phyloP scores from a whole-genome alignment of 2,113 vertebrate genomes.

The Steatornis caripensis region DNA sequence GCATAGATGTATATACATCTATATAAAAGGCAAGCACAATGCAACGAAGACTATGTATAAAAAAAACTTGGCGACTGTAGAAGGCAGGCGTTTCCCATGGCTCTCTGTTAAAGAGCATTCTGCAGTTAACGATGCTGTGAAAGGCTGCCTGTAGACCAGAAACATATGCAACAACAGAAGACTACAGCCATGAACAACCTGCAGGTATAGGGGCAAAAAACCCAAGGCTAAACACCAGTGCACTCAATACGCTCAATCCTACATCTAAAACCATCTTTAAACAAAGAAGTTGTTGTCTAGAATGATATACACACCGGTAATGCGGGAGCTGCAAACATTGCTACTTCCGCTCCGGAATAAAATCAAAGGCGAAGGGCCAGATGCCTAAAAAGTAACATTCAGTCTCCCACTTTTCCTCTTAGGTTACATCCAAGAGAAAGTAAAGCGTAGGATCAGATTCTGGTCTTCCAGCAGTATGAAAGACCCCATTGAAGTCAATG shows the following conservation, averaged over 20 bases:
- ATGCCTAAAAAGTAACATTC: conserved; percentile 8
- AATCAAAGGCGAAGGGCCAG: conserved; percentile 10
- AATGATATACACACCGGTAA: not conserved
- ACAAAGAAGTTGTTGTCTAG: conserved; percentile 37
- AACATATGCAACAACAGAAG: conserved; percentile 23
- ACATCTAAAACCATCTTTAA: conserved; percentile 47
- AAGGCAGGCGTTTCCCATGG: conserved; percentile 73
- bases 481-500: not conserved
- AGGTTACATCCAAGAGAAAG: conserved; percentile 29
- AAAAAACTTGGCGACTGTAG: conserved; percentile 35
- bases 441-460: conserved; percentile 21
- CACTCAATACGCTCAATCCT: not conserved
- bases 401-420: conserved; percentile 38
- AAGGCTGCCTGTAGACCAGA: conserved; percentile 31
- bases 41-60: conserved; percentile 26
- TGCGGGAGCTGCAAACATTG: not conserved
- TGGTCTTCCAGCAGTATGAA: not conserved
- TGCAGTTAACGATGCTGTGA: conserved; percentile 28
- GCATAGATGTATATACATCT: not conserved
- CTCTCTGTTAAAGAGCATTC: conserved; percentile 25
- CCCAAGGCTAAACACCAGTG: not conserved
- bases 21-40: conserved; percentile 55
- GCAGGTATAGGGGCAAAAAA: conserved; percentile 31
- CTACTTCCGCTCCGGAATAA: conserved; percentile 44
- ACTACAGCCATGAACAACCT: conserved; percentile 27